phyloP scores from a whole-genome alignment of 2,113 vertebrate species.

The Oncorhynchus masou region DNA sequence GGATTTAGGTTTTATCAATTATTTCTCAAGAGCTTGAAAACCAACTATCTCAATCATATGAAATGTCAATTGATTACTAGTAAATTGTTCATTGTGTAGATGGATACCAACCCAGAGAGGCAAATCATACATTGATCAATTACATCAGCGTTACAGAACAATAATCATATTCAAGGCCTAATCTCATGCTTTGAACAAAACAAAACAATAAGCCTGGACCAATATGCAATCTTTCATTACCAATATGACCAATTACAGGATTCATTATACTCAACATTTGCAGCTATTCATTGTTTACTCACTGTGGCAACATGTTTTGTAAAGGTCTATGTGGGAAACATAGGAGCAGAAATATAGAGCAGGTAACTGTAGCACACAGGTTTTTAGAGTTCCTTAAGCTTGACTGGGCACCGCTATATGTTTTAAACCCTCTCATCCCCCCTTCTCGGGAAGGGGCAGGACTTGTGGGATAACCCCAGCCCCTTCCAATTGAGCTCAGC shows the following conservation, averaged over 20 bases:
- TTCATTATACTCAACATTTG: neutral
- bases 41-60: too few relatives aligned
- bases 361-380: constrained; percentile 24
- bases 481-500: constrained; percentile 7
- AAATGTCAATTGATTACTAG: too few relatives aligned
- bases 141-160: too few relatives aligned
- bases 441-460: constrained; percentile 55
- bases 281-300: constrained; percentile 34
- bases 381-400: constrained; percentile 23
- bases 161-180: too few relatives aligned
- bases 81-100: too few relatives aligned
- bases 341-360: constrained; percentile 44
- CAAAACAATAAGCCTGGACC: too few relatives aligned
- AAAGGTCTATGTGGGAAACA: constrained; percentile 43
- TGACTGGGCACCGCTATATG: constrained; percentile 52
- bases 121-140: too few relatives aligned
- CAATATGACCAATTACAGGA: neutral
- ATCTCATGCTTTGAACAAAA: too few relatives aligned
- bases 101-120: too few relatives aligned
- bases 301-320: constrained; percentile 59
- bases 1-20: too few relatives aligned
- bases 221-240: too few relatives aligned
- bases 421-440: constrained; percentile 59
- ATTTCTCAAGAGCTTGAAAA: too few relatives aligned
- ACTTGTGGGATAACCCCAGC: constrained; percentile 42